Evolutionary conservation across 2,797 vertebrate species (phyloP).

Genomic region (Peromyscus eremicus): DNA sequence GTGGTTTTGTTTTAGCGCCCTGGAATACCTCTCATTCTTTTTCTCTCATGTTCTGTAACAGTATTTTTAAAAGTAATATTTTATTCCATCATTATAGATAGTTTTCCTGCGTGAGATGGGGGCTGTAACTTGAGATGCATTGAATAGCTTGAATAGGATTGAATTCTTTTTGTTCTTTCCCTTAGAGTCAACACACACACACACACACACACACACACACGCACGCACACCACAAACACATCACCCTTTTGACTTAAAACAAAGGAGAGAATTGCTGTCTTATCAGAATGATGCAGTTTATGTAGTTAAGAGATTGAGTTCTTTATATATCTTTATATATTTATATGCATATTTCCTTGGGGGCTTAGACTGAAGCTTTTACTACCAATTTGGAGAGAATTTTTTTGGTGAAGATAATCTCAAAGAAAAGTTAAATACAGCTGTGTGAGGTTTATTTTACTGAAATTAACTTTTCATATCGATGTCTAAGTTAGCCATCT

Average conservation of each 20-base stretch:
- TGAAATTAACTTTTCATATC: conserved; percentile 36
- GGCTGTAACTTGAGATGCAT: background rate
- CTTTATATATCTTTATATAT: conserved; percentile 5
- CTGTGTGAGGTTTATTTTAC: background rate
- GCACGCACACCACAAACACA: background rate
- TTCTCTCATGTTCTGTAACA: background rate
- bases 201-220: background rate
- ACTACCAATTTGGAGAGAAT: background rate
- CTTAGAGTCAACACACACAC: background rate
- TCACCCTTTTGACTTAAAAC: conserved; percentile 27
- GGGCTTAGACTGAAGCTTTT: background rate
- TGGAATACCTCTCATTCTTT: background rate
- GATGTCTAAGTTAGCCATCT: background rate
- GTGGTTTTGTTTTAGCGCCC: background rate
- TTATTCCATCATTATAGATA: background rate
- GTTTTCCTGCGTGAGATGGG: background rate
- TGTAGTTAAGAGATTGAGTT: conserved; percentile 41
- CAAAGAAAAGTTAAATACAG: conserved; percentile 23
- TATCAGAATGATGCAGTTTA: background rate
- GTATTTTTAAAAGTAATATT: background rate
- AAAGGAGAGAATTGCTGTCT: conserved; percentile 27
- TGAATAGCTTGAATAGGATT: background rate
- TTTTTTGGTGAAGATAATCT: background rate
- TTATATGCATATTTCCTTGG: background rate
- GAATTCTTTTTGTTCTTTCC: conserved; percentile 28